These are phyloP conservation scores for Nymphalis io DNA, from an alignment of 1,140 invertebrate species.

Conservation along the genomic window DNA sequence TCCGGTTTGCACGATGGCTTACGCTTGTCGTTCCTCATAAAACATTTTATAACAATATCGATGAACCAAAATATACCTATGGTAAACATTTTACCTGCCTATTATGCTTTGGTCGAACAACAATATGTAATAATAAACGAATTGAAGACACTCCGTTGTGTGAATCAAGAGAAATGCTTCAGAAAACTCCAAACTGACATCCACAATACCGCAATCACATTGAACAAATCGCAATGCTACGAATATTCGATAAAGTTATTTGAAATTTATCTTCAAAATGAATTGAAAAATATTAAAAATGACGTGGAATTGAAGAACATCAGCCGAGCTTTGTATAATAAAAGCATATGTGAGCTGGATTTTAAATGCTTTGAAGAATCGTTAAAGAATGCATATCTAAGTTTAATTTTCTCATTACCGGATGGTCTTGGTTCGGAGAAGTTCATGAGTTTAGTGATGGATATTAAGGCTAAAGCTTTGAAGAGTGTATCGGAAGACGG, in stretches of 20 bases:
- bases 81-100: constrained; percentile 38
- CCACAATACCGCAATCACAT: constrained; percentile 61
- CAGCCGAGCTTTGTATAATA: constrained; percentile 67
- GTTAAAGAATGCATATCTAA: constrained; percentile 61
- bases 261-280: constrained; percentile 58
- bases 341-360: constrained; percentile 68
- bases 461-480: constrained; percentile 63
- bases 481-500: constrained; percentile 44
- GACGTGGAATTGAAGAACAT: constrained; percentile 54
- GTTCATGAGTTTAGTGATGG: constrained; percentile 66
- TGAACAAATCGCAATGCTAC: constrained; percentile 54
- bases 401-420: constrained; percentile 53
- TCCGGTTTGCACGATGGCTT: constrained; percentile 61
- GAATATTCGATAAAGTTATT: constrained; percentile 64
- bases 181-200: constrained; percentile 61
- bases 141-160: constrained; percentile 48
- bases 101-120: constrained; percentile 42
- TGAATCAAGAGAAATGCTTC: constrained; percentile 55
- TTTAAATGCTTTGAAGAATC: constrained; percentile 52
- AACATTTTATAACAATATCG: constrained; percentile 49
- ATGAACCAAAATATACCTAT: constrained; percentile 38
- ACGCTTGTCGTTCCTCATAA: constrained; percentile 54
- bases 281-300: constrained; percentile 48
- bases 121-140: constrained; percentile 56
- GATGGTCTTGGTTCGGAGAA: constrained; percentile 53